Conservation (phyloP, 2,113 vertebrate species). For the Nycticryphes semicollaris region DNA sequence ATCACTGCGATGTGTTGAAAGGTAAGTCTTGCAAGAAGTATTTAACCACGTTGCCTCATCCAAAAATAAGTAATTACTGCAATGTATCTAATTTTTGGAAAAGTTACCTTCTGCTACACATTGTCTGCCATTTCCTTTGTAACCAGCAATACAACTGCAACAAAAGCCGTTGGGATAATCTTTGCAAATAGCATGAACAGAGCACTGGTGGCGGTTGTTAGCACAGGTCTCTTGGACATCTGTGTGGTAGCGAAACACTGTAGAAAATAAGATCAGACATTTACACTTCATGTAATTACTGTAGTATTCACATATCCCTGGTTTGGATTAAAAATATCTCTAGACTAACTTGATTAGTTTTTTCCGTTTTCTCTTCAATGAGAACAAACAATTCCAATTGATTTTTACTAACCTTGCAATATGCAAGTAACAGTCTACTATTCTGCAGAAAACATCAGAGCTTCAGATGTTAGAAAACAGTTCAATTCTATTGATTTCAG, state of each 20-base stretch:
- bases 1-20: not conserved
- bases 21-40: not conserved
- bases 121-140: slow-evolving; percentile 91
- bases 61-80: not conserved
- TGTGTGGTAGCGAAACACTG: slow-evolving; percentile 90
- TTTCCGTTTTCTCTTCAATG: not conserved
- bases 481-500: not conserved
- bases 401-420: not conserved
- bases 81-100: not conserved
- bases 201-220: slow-evolving; percentile 87
- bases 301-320: not conserved
- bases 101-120: slow-evolving; percentile 90
- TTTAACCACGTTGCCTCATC: not conserved
- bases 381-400: not conserved
- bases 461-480: not conserved
- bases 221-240: slow-evolving; percentile 81
- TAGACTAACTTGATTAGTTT: not conserved
- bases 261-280: not conserved
- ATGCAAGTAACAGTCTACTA: not conserved
- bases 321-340: not conserved
- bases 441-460: not conserved
- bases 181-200: slow-evolving; percentile 85
- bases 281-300: not conserved
- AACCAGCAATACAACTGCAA: slow-evolving; percentile 88
- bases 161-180: slow-evolving; percentile 89